Evolutionary conservation across 2,113 vertebrate genomes (phyloP).

Genomic region (Willisornis vidua): DNA sequence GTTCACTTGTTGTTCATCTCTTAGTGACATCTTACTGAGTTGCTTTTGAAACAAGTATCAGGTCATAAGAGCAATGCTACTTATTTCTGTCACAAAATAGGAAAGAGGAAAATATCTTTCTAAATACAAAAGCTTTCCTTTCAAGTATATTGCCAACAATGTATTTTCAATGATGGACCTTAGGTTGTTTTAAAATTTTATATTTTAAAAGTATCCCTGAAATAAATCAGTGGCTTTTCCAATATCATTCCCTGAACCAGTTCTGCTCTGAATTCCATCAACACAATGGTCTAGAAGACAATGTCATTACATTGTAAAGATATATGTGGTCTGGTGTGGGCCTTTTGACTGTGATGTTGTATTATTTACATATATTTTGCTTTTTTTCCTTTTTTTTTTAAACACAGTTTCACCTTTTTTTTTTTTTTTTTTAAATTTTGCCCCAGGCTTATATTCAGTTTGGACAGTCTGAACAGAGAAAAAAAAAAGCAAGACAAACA

Average conservation of each 20-base stretch:
- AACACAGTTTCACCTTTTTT: background rate
- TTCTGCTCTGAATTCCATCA: background rate
- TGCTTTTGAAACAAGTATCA: background rate
- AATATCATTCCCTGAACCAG: background rate
- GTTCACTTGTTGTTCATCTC: background rate
- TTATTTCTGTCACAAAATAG: background rate
- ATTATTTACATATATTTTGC: background rate
- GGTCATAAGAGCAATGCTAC: background rate
- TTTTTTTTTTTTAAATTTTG: background rate
- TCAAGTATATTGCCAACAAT: background rate
- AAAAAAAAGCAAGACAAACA: slow-evolving; percentile 23
- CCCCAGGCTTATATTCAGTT: background rate
- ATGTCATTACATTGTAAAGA: background rate
- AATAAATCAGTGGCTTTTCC: background rate
- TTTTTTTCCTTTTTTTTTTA: background rate
- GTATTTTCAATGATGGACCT: background rate
- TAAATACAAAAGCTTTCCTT: background rate
- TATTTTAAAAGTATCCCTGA: background rate
- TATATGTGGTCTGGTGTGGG: background rate
- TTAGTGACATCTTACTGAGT: background rate
- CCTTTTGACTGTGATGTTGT: background rate
- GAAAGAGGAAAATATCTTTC: background rate
- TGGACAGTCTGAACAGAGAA: background rate
- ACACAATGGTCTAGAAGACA: background rate
- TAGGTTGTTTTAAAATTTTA: background rate